phyloP scores from a whole-genome alignment of 2,888 invertebrate genomes.

The Ophioninae sp. region DNA sequence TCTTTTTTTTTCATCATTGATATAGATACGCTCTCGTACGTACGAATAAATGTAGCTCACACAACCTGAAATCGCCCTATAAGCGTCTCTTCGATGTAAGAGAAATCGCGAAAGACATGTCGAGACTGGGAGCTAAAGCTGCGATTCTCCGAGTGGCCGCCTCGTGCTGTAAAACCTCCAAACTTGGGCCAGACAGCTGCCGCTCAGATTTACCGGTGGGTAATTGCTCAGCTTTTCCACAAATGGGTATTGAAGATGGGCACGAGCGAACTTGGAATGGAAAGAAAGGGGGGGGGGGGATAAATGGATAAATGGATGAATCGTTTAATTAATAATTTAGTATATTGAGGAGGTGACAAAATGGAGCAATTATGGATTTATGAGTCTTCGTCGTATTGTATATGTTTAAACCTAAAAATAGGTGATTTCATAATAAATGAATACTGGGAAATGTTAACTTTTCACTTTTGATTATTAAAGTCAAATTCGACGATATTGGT shows the following conservation, averaged over 20 bases:
- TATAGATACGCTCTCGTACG: neutral
- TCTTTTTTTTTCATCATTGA: constrained; percentile 22
- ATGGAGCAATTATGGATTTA: too few species aligned
- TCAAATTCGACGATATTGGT: too few species aligned
- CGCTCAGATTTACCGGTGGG: constrained; percentile 78
- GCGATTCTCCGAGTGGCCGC: constrained; percentile 15
- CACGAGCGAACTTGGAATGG: constrained; percentile 38
- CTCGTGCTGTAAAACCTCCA: constrained; percentile 65
- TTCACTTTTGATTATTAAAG: too few species aligned
- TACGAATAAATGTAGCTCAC: constrained; percentile 28
- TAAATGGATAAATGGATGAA: too few species aligned
- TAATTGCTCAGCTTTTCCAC: constrained; percentile 80
- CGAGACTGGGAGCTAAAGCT: constrained; percentile 26
- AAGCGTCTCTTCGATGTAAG: constrained; percentile 45
- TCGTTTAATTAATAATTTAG: too few species aligned
- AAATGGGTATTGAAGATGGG: constrained; percentile 71
- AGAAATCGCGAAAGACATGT: constrained; percentile 57
- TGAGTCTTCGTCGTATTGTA: too few species aligned
- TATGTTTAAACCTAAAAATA: too few species aligned
- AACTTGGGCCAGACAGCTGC: constrained; percentile 78
- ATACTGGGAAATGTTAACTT: too few species aligned
- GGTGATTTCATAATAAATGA: too few species aligned
- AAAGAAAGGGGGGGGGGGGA: neutral
- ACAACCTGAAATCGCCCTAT: constrained; percentile 17
- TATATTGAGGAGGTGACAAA: too few species aligned